Evolutionary conservation across 1,140 invertebrate genomes (phyloP), one percentile per base, ranked within the genome.

Genomic region (Heterodera schachtii): DNA sequence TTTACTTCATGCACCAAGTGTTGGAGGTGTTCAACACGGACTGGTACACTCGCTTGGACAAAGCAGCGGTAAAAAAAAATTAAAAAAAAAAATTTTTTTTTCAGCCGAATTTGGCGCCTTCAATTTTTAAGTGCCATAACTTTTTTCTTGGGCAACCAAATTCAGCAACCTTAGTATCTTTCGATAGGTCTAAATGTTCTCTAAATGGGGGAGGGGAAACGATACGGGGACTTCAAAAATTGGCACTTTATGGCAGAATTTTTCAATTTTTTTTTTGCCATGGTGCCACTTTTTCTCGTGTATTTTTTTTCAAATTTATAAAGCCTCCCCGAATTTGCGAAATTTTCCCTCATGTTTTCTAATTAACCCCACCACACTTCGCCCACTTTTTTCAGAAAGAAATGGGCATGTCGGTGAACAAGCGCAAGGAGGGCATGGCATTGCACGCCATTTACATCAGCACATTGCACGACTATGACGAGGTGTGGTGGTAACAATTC

Each of bases 381-480:
- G 5, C 13, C 44, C 57, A 16, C 13, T n/a, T 44, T 7, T 57
- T 13, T 52, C 73, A 47, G 52, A 76, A 76, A 44, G 57, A 77
- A 31, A 19, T 70, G 9, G 78, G 81, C 74, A 16, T 85, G 31
- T 60, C n/a, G 11, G 31, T 75, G 9, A 77, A 41, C 52, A 64
- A 64, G 57, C 57, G 19, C 57, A 13, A 19, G 57, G 57, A 64
- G 57, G 57, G 57, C 57, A n/a, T 64, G 57, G 57, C 73, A n/a
- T 77, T 86, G 80, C 81, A 86, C 79, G 84, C 60, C 57, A 52
- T 85, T 47, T 84, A 85, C 74, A 43, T 84, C 41, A 75, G 69
- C 67, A 71, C 84, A n/a, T 69, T 84, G 21, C 76, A 85, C 73
- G 84, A 84, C 46, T 84, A 84, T 66, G 84, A 84, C 57, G 84